A percentile compares a stretch with the other conserved stretches of the same genome.
Conservation (phyloP, 1,140 invertebrate genomes). For the Drosophila nigrodunni region DNA sequence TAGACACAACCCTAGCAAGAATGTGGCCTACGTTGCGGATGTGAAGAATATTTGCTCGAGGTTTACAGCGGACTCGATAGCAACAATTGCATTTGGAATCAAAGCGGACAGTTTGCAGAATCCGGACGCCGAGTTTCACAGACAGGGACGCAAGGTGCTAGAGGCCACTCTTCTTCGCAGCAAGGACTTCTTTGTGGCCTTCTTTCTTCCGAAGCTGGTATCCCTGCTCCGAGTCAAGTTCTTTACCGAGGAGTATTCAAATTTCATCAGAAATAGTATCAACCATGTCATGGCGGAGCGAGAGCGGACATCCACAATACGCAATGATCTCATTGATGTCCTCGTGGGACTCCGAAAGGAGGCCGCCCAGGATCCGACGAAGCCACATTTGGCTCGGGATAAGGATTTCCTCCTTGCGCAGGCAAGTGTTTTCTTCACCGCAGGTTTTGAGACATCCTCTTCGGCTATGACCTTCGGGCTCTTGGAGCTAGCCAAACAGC, state of each 20-base stretch:
- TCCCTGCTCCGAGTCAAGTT: constrained; percentile 55
- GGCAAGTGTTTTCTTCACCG: constrained; percentile 89
- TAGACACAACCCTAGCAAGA: not conserved
- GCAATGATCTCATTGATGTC: constrained; percentile 85
- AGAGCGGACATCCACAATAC: constrained; percentile 47
- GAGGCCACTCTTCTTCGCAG: constrained; percentile 85
- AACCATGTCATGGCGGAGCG: constrained; percentile 76
- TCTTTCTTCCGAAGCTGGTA: constrained; percentile 72
- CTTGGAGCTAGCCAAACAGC: constrained; percentile 88
- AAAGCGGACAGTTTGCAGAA: constrained; percentile 85
- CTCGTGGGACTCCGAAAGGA: constrained; percentile 80
- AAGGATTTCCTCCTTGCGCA: constrained; percentile 87
- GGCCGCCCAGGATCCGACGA: constrained; percentile 27
- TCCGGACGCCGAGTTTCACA: constrained; percentile 84
- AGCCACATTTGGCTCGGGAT: constrained; percentile 3
- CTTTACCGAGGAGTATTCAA: constrained; percentile 50
- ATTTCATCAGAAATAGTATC: constrained; percentile 74
- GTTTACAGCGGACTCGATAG: constrained; percentile 87
- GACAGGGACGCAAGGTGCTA: constrained; percentile 85
- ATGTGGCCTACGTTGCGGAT: not conserved
- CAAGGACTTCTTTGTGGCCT: constrained; percentile 84
- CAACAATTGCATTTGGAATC: constrained; percentile 86
- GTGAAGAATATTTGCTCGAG: constrained; percentile 84
- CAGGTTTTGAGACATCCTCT: constrained; percentile 91
- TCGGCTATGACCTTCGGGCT: constrained; percentile 88